Percentiles rank a stretch among this genome's conserved stretches.
phyloP scores from a whole-genome alignment of 1,140 invertebrate species.

The Diprion similis region DNA sequence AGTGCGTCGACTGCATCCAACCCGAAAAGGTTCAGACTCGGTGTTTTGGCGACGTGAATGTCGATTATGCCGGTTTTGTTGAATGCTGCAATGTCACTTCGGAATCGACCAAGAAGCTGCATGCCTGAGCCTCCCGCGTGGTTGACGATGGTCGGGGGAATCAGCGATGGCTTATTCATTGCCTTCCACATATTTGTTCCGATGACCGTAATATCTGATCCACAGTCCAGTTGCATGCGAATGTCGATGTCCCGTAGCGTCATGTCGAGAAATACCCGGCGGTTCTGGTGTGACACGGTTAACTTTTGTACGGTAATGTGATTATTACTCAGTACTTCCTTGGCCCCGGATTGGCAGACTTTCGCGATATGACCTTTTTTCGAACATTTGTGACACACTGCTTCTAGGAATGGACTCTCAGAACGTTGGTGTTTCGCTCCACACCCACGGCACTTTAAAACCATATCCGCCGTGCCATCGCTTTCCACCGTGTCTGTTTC shows the following conservation, averaged over 20 bases:
- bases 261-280: conserved; percentile 8
- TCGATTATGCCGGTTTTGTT: conserved; percentile 8
- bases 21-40: conserved; percentile 18
- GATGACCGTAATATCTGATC: conserved; percentile 14
- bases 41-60: conserved; percentile 11
- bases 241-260: neutral
- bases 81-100: neutral
- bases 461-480: conserved; percentile 12
- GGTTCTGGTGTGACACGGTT: conserved; percentile 1
- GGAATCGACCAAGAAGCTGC: conserved; percentile 14
- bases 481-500: conserved; percentile 11
- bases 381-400: conserved; percentile 29
- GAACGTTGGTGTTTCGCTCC: conserved; percentile 24
- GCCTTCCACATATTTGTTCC: conserved; percentile 11
- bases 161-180: conserved; percentile 11
- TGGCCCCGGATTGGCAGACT: neutral
- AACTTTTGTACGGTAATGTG: conserved; percentile 11
- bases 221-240: conserved; percentile 18
- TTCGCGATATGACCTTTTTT: conserved; percentile 37
- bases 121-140: conserved; percentile 15
- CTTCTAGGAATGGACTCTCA: conserved; percentile 34
- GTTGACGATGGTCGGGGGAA: conserved; percentile 4
- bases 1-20: conserved; percentile 12
- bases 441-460: conserved; percentile 24
- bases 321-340: conserved; percentile 11